Base-by-base conservation (phyloP, 1,140 invertebrate species). In the Uloborus diversus region DNA sequence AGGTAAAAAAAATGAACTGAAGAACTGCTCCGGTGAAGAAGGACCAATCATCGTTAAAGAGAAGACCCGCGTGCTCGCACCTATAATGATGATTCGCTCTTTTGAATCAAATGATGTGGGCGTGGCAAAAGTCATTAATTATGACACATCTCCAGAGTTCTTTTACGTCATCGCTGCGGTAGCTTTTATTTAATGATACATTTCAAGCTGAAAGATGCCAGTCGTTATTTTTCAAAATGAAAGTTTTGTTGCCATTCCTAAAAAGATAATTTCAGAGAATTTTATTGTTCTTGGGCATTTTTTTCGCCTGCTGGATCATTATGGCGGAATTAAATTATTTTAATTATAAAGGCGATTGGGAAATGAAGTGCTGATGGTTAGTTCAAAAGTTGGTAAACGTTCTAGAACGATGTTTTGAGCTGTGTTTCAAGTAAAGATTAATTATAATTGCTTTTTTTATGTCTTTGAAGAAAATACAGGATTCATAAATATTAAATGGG, bases 131-230 rank as follows among this genome's bases (percentile, higher is more conserved):
- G 37, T 49, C 62, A 65, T 65, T 65, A 42, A 47, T 65, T 65
- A 65, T 47, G n/a, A 32, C 57, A n/a, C 33, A 28, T 42, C 9
- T n/a, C 35, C 1, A 47, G 20, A 37, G 27, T 65, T 65, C 62
- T 65, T 65, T n/a, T 32, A 2, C 57, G 28, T 61, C 57, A n/a
- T 61, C 28, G 23, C 20, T 27, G 14, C 47, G 62, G 23, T 65
- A 65, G 47, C 62, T 65, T 65, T 65, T 65, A 65, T 65, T 65
- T 65, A 65, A 65, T 65, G 62, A 65, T 65, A 65, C 62, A 28
- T n/a, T n/a, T 65, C 37, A 65, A 27, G 62, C n/a, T 20, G 20
- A 49, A 49, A 20, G 20, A 49, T 49, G 20, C 47, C 14, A 49
- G 3, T 13, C 20, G 47, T 3, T 49, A 2, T 17, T 49, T 49